phyloP scores from a whole-genome alignment of 2,888 invertebrate genomes.

The Ariolimax columbianus region DNA sequence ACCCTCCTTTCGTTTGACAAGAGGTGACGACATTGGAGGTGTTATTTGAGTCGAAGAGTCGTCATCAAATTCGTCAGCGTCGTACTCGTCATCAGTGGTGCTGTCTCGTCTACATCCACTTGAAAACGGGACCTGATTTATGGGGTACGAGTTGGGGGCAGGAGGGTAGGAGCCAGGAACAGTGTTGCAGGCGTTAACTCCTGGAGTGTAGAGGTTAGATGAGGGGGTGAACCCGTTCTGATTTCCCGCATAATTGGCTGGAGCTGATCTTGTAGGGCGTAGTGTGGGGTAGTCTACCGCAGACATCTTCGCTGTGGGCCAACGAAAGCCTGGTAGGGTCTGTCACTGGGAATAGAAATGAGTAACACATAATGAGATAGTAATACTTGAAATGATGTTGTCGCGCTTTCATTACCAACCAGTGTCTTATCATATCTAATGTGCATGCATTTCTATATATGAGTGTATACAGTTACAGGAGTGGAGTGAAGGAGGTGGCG shows the following conservation, averaged over 20 bases:
- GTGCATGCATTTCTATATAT: too few relatives aligned
- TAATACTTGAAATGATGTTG: background rate
- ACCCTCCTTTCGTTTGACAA: slow-evolving; percentile 47
- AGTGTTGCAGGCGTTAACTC: slow-evolving; percentile 40
- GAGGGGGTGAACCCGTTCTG: background rate
- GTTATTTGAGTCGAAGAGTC: slow-evolving; percentile 54
- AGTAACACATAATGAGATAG: background rate
- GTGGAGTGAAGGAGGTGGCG: too few relatives aligned
- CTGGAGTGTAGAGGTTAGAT: slow-evolving; percentile 26
- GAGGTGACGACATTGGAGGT: slow-evolving; percentile 56
- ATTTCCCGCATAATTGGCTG: slow-evolving; percentile 11
- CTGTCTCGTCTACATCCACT: slow-evolving; percentile 37
- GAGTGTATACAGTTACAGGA: too few relatives aligned
- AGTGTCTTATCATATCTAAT: too few relatives aligned
- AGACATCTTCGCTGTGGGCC: slow-evolving; percentile 9
- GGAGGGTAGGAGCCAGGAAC: slow-evolving; percentile 15
- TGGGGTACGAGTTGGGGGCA: slow-evolving; percentile 6
- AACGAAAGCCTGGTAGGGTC: background rate
- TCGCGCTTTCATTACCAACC: too few relatives aligned
- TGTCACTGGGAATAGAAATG: background rate
- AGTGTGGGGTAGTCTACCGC: slow-evolving; percentile 1
- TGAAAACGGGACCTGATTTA: background rate
- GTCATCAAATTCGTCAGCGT: slow-evolving; percentile 53
- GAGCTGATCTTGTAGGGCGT: slow-evolving; percentile 12
- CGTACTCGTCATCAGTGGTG: slow-evolving; percentile 49